These are phyloP conservation scores for Pogonognathellus flavescens DNA, from an alignment of 1,140 invertebrate species.

Conservation along the genomic window DNA sequence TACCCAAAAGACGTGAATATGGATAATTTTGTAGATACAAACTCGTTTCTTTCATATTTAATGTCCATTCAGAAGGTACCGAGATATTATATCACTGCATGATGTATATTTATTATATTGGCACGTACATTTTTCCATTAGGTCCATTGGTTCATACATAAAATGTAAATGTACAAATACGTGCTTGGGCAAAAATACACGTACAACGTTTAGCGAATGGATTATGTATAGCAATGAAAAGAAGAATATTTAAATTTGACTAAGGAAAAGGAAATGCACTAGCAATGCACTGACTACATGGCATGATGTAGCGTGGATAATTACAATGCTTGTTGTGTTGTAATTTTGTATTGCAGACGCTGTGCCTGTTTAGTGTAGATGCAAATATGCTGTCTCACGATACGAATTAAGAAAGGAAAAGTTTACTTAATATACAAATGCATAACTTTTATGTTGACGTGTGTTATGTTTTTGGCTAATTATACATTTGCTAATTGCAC, in stretches of 20 bases:
- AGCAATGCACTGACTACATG: too few relatives aligned
- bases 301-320: too few relatives aligned
- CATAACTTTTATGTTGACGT: not conserved
- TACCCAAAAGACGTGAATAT: not conserved
- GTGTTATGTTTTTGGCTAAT: conserved; percentile 14
- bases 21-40: conserved; percentile 1
- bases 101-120: not conserved
- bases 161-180: not conserved
- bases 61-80: not conserved
- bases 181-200: not conserved
- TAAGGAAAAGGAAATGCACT: conserved; percentile 5
- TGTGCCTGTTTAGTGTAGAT: too few relatives aligned
- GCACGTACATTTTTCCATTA: not conserved
- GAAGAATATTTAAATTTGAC: not conserved
- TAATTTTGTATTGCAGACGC: too few relatives aligned
- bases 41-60: conserved; percentile 11
- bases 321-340: too few relatives aligned
- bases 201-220: not conserved
- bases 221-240: not conserved
- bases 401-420: conserved; percentile 4
- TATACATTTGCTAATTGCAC: not conserved
- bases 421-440: conserved; percentile 1
- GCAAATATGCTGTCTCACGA: too few relatives aligned
- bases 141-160: not conserved
- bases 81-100: not conserved